Evolutionary conservation across 2,113 vertebrate genomes (phyloP).

Genomic region (Himantopus leucocephalus): DNA sequence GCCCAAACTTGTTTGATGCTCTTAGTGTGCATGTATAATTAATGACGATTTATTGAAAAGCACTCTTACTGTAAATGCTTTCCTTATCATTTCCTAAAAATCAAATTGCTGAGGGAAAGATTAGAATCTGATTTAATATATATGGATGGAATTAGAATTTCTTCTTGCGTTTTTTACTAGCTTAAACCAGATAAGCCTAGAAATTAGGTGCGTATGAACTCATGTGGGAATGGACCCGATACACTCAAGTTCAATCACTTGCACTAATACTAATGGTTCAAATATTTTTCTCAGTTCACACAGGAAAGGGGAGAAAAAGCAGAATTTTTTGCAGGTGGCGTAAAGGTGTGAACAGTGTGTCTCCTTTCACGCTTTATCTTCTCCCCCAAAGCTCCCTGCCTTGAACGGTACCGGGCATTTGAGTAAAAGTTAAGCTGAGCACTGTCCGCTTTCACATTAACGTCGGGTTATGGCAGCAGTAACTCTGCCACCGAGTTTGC

Average conservation of each 20-base stretch:
- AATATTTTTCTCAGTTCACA: background rate
- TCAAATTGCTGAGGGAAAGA: constrained; percentile 25
- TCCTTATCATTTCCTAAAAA: constrained; percentile 33
- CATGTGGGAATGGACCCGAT: background rate
- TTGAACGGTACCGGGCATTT: background rate
- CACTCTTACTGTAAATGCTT: background rate
- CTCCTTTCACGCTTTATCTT: background rate
- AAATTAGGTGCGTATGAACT: background rate
- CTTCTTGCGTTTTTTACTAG: background rate
- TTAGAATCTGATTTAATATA: background rate
- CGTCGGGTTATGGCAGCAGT: background rate
- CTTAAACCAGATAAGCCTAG: background rate
- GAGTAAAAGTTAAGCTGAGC: background rate
- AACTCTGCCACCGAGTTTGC: background rate
- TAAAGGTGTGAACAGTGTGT: background rate
- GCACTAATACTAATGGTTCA: background rate
- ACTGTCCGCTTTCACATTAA: background rate
- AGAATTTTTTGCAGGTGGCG: background rate
- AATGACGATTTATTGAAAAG: constrained; percentile 65
- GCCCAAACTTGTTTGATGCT: constrained; percentile 25
- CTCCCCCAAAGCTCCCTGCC: background rate
- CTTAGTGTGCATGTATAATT: constrained; percentile 42
- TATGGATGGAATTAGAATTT: background rate
- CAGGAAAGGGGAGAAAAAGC: background rate
- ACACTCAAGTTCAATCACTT: background rate